Evolutionary conservation across 2,113 vertebrate species (phyloP).

Genomic region (Apteryx mantelli): DNA sequence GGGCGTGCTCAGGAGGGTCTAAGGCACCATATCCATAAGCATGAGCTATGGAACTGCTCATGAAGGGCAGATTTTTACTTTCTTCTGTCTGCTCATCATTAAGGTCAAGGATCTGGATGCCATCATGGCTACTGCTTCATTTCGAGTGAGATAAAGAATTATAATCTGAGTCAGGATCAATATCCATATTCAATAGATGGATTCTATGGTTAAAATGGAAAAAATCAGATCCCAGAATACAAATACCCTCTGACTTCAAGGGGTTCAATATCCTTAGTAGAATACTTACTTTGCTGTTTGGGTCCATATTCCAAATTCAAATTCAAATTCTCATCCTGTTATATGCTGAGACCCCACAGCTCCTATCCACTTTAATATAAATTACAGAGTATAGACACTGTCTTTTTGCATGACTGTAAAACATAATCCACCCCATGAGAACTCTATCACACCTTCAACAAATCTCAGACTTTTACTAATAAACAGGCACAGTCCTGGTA

Average conservation of each 20-base stretch:
- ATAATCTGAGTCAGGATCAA: background rate
- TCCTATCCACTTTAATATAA: background rate
- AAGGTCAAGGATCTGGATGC: background rate
- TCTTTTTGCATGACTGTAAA: background rate
- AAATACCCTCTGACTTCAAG: background rate
- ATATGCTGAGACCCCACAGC: background rate
- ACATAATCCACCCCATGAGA: background rate
- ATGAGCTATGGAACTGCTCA: background rate
- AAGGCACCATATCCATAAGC: background rate
- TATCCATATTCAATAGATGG: background rate
- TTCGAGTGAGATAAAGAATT: background rate
- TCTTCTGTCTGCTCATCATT: background rate
- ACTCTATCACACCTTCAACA: background rate
- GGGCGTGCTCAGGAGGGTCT: background rate
- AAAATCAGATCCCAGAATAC: background rate
- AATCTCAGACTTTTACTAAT: background rate
- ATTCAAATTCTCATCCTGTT: background rate
- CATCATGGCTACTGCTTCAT: background rate
- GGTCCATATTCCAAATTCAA: background rate
- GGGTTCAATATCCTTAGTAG: background rate
- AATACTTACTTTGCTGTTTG: background rate
- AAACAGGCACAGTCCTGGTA: background rate
- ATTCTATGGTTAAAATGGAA: background rate
- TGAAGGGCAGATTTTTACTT: background rate
- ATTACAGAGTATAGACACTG: background rate